phyloP scores from a whole-genome alignment of 1,140 invertebrate genomes.

The Asobara japonica region DNA sequence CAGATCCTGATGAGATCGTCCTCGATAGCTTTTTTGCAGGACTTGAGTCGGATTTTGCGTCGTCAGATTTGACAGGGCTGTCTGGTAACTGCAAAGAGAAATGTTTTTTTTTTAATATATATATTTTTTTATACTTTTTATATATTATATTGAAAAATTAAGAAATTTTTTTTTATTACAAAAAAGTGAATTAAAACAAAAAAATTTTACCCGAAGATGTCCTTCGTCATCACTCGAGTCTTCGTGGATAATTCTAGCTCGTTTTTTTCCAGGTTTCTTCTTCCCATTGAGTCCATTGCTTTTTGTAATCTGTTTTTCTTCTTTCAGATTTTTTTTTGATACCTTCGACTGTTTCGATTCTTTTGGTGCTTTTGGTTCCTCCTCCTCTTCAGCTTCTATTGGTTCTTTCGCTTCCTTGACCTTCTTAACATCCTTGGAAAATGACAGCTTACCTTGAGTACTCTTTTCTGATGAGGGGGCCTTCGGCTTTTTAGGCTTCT shows the following conservation, averaged over 20 bases:
- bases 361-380: no score
- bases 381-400: no score
- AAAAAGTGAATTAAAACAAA: no score
- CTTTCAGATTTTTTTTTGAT: no score
- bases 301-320: no score
- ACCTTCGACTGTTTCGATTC: no score
- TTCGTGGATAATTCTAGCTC: slow-evolving; percentile 44
- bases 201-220: slow-evolving; percentile 47
- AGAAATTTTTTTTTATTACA: no score
- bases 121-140: no score
- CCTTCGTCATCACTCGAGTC: slow-evolving; percentile 56
- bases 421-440: slow-evolving; percentile 18
- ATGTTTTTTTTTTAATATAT: slow-evolving; percentile 24
- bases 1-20: not conserved
- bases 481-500: slow-evolving; percentile 27
- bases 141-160: no score
- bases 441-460: slow-evolving; percentile 24
- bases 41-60: not conserved
- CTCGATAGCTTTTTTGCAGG: not conserved
- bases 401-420: slow-evolving; percentile 28
- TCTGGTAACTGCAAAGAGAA: slow-evolving; percentile 23
- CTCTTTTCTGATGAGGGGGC: slow-evolving; percentile 22
- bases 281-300: not conserved
- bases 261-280: slow-evolving; percentile 36
- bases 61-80: slow-evolving; percentile 24